These are phyloP conservation scores for Eciton burchellii DNA, from an alignment of 1,140 invertebrate genomes.

Conservation along the genomic window DNA sequence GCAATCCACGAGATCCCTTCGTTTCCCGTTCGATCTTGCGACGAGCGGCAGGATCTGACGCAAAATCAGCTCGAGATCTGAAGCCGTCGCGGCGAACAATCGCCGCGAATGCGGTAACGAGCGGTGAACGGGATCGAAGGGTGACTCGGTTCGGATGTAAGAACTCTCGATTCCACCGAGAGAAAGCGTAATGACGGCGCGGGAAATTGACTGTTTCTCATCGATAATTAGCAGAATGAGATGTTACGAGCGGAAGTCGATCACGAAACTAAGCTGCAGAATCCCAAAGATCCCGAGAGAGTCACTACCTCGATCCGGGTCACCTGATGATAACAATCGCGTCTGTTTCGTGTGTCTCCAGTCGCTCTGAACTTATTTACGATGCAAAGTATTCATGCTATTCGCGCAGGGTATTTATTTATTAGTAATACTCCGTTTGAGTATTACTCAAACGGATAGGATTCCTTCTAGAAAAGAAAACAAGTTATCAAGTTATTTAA, in stretches of 20 bases:
- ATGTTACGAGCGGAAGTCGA: slow-evolving; percentile 1
- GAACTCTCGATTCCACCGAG: background rate
- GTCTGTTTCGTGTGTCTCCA: slow-evolving; percentile 2
- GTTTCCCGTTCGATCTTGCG: background rate
- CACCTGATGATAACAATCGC: slow-evolving; percentile 13
- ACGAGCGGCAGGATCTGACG: background rate
- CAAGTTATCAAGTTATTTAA: slow-evolving; percentile 13
- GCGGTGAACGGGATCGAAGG: slow-evolving; percentile 30
- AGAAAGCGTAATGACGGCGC: slow-evolving; percentile 26
- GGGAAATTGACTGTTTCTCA: slow-evolving; percentile 12
- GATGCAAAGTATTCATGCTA: slow-evolving; percentile 14
- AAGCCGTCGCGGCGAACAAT: background rate
- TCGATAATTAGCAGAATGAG: background rate
- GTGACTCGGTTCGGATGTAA: background rate
- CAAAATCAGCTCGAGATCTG: background rate
- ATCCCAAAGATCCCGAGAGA: background rate
- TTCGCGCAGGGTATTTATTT: slow-evolving; percentile 23
- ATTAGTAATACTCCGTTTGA: slow-evolving; percentile 24
- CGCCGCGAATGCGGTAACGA: slow-evolving; percentile 4
- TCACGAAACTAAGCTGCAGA: background rate
- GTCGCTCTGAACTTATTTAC: slow-evolving; percentile 27
- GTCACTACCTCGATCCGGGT: slow-evolving; percentile 17
- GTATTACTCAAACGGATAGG: background rate
- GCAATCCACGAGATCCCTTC: too few relatives aligned
- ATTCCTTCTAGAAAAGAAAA: slow-evolving; percentile 10